These are phyloP conservation scores for Caenorhabditis imperialis DNA, from an alignment of 2,888 invertebrate species.

Conservation along the genomic window DNA sequence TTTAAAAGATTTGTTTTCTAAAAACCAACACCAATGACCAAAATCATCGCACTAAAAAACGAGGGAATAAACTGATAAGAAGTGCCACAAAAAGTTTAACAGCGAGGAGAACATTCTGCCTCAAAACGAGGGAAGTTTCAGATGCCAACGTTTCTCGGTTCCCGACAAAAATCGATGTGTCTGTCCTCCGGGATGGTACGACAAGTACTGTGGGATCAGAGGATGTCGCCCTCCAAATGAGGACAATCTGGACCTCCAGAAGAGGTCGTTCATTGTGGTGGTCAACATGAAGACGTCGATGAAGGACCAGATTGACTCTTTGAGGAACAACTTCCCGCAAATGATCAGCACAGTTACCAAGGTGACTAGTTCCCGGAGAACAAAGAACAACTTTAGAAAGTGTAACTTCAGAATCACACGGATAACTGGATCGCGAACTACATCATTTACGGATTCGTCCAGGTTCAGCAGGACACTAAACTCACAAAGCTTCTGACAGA, in stretches of 20 bases:
- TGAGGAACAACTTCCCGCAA: constrained; percentile 18
- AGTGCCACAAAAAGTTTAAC: background rate
- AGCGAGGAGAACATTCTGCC: background rate
- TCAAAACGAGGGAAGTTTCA: too few relatives aligned
- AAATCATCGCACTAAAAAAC: too few relatives aligned
- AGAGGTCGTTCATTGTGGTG: constrained; percentile 45
- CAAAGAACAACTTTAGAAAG: background rate
- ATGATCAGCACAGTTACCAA: constrained; percentile 17
- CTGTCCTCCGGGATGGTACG: constrained; percentile 60
- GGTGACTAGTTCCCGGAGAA: constrained; percentile 13
- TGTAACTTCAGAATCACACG: background rate
- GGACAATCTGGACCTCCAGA: constrained; percentile 42
- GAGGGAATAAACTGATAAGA: constrained; percentile 3
- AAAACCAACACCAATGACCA: too few relatives aligned
- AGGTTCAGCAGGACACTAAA: background rate
- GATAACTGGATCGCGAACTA: constrained; percentile 47
- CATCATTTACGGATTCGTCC: constrained; percentile 48
- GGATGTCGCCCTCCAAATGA: constrained; percentile 55
- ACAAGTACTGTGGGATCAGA: constrained; percentile 47
- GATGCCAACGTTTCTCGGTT: constrained; percentile 49
- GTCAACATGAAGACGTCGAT: constrained; percentile 48
- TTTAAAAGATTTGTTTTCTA: too few relatives aligned
- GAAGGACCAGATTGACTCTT: constrained; percentile 19
- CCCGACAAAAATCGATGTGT: constrained; percentile 49
- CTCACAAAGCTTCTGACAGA: background rate